Evolutionary conservation across 2,113 vertebrate species (phyloP).

Genomic region (Psammodynastes pulverulentus): DNA sequence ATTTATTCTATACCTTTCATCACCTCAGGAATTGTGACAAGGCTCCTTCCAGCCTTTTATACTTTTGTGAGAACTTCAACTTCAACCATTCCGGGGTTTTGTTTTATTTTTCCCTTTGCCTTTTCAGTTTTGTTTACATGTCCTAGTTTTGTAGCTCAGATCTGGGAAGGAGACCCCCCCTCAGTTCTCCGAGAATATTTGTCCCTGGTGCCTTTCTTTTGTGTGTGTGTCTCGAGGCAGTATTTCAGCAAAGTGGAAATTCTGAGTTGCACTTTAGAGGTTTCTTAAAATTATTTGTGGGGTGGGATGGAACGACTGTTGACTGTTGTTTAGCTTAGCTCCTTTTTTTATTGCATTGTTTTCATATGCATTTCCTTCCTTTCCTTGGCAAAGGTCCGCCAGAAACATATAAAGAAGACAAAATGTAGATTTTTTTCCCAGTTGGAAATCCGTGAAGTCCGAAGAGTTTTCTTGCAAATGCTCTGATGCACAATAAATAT

Average conservation of each 20-base stretch:
- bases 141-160: slow-evolving; percentile 48
- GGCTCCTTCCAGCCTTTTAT: slow-evolving; percentile 61
- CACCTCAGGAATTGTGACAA: slow-evolving; percentile 51
- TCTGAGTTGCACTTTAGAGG: slow-evolving; percentile 14
- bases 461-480: not conserved
- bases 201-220: slow-evolving; percentile 26
- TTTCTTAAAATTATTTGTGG: not conserved
- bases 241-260: slow-evolving; percentile 12
- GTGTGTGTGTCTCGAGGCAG: slow-evolving; percentile 40
- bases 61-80: slow-evolving; percentile 63
- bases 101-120: not conserved
- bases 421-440: not conserved
- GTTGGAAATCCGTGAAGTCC: not conserved
- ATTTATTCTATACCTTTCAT: slow-evolving; percentile 46
- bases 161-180: slow-evolving; percentile 44
- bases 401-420: slow-evolving; percentile 9
- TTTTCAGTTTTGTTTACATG: slow-evolving; percentile 27
- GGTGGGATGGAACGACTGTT: not conserved
- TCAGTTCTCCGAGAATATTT: slow-evolving; percentile 35
- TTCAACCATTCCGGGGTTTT: slow-evolving; percentile 37
- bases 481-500: not conserved
- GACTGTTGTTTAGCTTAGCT: not conserved
- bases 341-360: slow-evolving; percentile 33
- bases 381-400: not conserved
- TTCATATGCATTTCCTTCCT: slow-evolving; percentile 35